Evolutionary conservation across 2,113 vertebrate species (phyloP).

Genomic region (Misgurnus mizolepis): DNA sequence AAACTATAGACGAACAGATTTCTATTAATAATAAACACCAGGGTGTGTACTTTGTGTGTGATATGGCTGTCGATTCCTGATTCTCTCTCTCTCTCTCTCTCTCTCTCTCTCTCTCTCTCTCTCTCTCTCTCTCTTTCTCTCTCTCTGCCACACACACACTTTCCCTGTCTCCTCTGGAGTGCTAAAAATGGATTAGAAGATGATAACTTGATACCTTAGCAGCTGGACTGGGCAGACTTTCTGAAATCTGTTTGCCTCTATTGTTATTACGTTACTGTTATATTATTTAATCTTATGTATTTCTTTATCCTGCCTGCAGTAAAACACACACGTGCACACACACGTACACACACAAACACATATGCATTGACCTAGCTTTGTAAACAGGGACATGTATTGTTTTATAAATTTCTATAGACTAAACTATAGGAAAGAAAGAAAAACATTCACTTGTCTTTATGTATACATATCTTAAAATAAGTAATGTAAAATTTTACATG

Average conservation of each 20-base stretch:
- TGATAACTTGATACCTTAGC: neutral
- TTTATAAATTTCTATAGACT: too few species aligned
- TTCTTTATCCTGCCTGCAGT: neutral
- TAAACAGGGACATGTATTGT: too few species aligned
- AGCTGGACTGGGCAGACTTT: neutral
- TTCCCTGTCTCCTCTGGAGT: neutral
- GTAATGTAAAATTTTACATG: too few species aligned
- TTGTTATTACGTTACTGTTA: neutral
- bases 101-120: neutral
- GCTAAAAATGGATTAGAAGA: slow-evolving; percentile 10
- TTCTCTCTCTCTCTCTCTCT: neutral
- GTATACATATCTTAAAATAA: too few species aligned
- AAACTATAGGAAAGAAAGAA: too few species aligned
- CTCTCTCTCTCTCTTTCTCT: neutral
- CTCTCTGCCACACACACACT: neutral
- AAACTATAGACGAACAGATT: slow-evolving; percentile 8
- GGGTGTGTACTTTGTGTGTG: slow-evolving; percentile 6
- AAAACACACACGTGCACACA: neutral
- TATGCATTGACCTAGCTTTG: too few species aligned
- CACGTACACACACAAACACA: neutral
- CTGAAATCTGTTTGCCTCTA: neutral
- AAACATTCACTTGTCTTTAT: too few species aligned
- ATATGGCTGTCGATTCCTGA: neutral
- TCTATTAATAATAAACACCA: slow-evolving; percentile 33
- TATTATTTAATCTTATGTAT: neutral